Evolutionary conservation across 2,888 invertebrate species (phyloP).

Genomic region (Ochropleura leucogaster): DNA sequence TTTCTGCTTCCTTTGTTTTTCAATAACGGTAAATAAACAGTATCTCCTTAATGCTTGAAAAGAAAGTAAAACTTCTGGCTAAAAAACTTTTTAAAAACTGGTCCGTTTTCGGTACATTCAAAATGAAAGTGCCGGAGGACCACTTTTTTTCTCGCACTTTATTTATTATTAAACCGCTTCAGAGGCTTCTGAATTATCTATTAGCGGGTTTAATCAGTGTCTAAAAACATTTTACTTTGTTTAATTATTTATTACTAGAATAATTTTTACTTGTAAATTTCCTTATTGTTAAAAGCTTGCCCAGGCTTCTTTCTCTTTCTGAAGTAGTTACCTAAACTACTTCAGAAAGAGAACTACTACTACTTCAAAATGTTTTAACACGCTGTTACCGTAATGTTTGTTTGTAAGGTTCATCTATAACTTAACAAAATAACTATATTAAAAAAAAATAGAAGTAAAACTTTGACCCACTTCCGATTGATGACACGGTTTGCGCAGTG

Average conservation of each 20-base stretch:
- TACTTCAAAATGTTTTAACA: no score
- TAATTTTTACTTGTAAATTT: conserved; percentile 5
- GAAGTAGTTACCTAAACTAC: no score
- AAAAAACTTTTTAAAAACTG: conserved; percentile 33
- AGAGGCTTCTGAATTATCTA: conserved; percentile 58
- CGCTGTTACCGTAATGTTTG: no score
- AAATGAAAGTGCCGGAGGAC: conserved; percentile 22
- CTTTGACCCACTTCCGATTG: no score
- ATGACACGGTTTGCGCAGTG: no score
- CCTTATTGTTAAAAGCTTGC: not conserved
- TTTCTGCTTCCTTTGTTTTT: not conserved
- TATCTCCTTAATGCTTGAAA: not conserved
- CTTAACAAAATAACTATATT: no score
- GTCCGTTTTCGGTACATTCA: conserved; percentile 1
- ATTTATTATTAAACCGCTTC: conserved; percentile 58
- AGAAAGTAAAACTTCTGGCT: conserved; percentile 11
- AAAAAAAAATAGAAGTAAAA: no score
- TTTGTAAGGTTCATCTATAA: no score
- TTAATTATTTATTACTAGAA: conserved; percentile 22
- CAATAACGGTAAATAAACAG: conserved; percentile 5
- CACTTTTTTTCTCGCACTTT: conserved; percentile 32
- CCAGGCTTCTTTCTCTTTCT: not conserved
- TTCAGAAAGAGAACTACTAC: no score
- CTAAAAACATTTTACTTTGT: conserved; percentile 29
- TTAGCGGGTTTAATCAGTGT: conserved; percentile 47